Conservation (phyloP, 1,140 invertebrate genomes). For the Meloidogyne hapla region DNA sequence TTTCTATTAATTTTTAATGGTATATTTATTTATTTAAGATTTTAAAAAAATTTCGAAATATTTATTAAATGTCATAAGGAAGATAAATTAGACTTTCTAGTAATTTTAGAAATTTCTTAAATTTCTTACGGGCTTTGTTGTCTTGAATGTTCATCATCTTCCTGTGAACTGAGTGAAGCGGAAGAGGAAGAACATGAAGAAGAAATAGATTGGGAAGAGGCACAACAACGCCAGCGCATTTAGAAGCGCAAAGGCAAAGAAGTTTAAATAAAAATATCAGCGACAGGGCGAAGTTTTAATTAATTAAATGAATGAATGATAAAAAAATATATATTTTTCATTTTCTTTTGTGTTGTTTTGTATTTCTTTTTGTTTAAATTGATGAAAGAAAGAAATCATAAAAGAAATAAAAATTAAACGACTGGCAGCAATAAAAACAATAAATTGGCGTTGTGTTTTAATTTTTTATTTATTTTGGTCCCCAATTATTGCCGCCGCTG, state of each 20-base stretch:
- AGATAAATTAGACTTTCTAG: no score
- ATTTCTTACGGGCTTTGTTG: not conserved
- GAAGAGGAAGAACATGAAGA: slow-evolving; percentile 11
- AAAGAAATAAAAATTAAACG: not conserved
- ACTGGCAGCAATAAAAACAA: not conserved
- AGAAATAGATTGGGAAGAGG: not conserved
- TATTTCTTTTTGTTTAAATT: not conserved
- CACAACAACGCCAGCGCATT: slow-evolving; percentile 26
- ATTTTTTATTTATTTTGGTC: not conserved
- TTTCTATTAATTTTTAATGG: no score
- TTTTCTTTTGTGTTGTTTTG: not conserved
- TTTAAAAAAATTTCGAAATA: no score
- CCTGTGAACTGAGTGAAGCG: slow-evolving; percentile 2
- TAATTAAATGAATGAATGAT: not conserved
- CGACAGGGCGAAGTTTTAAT: not conserved
- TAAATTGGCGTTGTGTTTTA: not conserved
- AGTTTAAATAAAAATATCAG: not conserved
- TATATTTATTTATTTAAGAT: no score
- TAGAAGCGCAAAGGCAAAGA: not conserved
- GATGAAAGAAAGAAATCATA: not conserved
- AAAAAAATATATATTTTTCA: not conserved
- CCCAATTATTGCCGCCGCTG: not conserved
- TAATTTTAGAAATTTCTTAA: not conserved
- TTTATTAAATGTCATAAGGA: no score
- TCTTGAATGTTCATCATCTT: slow-evolving; percentile 7